Conservation (phyloP, 2,797 vertebrate species). For the Agapornis canus region DNA sequence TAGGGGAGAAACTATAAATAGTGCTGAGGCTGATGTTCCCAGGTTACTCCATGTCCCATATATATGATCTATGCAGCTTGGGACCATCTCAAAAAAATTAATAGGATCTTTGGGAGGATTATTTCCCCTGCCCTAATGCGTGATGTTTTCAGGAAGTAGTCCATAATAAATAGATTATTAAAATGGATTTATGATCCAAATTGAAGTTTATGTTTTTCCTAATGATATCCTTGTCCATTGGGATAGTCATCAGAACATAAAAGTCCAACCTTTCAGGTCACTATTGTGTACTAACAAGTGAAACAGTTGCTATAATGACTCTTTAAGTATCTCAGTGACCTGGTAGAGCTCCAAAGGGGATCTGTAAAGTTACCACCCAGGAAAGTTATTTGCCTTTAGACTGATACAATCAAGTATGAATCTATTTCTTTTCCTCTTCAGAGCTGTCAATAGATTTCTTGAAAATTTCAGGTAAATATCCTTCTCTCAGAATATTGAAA, state of each 20-base stretch:
- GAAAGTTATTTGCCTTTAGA: neutral
- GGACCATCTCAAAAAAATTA: neutral
- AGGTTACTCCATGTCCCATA: neutral
- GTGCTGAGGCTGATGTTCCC: neutral
- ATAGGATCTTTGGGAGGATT: neutral
- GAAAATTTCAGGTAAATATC: neutral
- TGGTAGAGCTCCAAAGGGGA: neutral
- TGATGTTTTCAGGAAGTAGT: neutral
- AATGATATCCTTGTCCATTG: neutral
- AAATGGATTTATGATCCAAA: neutral
- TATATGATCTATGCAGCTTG: neutral
- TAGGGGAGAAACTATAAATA: neutral
- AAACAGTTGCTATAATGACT: neutral
- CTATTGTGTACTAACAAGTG: neutral
- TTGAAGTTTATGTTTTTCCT: neutral
- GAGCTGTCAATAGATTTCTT: neutral
- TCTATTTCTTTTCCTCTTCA: neutral
- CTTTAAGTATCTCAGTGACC: neutral
- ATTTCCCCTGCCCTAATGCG: neutral
- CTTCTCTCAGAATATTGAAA: neutral
- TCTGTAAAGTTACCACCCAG: neutral
- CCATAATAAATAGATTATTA: neutral
- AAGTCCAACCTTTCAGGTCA: neutral
- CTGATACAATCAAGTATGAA: neutral
- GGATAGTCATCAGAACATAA: neutral